These are phyloP conservation scores for Papilio protenor DNA, from an alignment of 2,888 invertebrate species.

Conservation along the genomic window DNA sequence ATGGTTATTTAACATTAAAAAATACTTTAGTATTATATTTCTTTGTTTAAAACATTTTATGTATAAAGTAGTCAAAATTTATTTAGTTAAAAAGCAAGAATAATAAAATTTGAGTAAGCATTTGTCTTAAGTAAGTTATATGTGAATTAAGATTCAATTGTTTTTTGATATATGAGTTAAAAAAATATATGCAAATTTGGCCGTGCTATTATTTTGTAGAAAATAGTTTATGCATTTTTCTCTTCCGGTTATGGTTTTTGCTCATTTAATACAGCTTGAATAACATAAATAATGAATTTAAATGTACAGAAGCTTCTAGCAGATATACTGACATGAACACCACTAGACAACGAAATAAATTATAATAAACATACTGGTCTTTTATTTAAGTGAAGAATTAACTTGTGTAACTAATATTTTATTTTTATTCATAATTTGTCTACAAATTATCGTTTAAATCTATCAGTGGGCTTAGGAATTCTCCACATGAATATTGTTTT, in stretches of 20 bases:
- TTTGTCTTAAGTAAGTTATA: constrained; percentile 33
- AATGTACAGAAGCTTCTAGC: constrained; percentile 27
- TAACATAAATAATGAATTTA: constrained; percentile 18
- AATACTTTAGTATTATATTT: too few relatives aligned
- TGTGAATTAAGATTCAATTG: constrained; percentile 17
- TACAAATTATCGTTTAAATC: constrained; percentile 63
- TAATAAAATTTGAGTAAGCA: constrained; percentile 33
- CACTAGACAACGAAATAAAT: constrained; percentile 43
- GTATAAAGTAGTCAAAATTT: constrained; percentile 4
- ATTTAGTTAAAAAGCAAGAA: constrained; percentile 17
- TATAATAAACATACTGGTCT: constrained; percentile 12
- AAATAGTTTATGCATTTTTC: not conserved
- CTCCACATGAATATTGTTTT: constrained; percentile 85
- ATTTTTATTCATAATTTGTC: not conserved
- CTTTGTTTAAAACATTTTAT: constrained; percentile 10
- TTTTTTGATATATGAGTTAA: constrained; percentile 1
- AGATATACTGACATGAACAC: constrained; percentile 31
- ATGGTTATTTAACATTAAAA: too few relatives aligned
- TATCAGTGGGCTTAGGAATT: constrained; percentile 70
- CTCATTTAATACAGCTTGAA: constrained; percentile 26
- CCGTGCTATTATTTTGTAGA: constrained; percentile 26
- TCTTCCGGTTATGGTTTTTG: constrained; percentile 18
- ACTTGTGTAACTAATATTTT: not conserved
- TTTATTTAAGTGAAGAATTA: not conserved
- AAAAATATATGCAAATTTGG: constrained; percentile 3